phyloP scores from a whole-genome alignment of 2,113 vertebrate genomes.

The Bucco capensis region DNA sequence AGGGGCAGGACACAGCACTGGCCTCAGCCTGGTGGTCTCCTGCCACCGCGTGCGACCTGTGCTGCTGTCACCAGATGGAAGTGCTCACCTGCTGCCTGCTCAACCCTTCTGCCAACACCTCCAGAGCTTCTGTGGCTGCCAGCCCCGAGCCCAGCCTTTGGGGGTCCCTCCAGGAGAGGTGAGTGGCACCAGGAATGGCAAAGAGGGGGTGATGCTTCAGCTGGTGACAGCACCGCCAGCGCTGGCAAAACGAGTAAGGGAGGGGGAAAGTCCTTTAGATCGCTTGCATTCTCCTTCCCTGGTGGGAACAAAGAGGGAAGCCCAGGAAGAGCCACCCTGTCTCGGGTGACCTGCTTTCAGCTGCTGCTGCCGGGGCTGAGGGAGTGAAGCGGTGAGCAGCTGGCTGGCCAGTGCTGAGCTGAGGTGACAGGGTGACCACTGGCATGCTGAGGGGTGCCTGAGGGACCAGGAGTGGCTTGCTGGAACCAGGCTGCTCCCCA shows the following conservation, averaged over 20 bases:
- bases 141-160: not conserved
- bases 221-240: accelerated
- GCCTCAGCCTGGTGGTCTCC: not conserved
- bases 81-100: not conserved
- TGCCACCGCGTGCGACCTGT: not conserved
- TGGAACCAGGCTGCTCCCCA: not conserved
- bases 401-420: accelerated
- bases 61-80: not conserved
- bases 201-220: not conserved
- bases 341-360: not conserved
- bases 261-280: accelerated
- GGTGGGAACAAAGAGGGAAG: not conserved
- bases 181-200: not conserved
- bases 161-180: not conserved
- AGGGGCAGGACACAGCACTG: not conserved
- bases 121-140: not conserved
- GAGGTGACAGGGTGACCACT: not conserved
- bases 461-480: accelerated
- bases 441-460: too few relatives aligned
- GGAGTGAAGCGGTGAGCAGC: accelerated
- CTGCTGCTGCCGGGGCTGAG: accelerated
- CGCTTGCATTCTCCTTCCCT: accelerated
- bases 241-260: accelerated
- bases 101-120: not conserved
- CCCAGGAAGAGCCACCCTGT: accelerated